Conservation (phyloP, 2,113 vertebrate genomes). For the Meleagris gallopavo region DNA sequence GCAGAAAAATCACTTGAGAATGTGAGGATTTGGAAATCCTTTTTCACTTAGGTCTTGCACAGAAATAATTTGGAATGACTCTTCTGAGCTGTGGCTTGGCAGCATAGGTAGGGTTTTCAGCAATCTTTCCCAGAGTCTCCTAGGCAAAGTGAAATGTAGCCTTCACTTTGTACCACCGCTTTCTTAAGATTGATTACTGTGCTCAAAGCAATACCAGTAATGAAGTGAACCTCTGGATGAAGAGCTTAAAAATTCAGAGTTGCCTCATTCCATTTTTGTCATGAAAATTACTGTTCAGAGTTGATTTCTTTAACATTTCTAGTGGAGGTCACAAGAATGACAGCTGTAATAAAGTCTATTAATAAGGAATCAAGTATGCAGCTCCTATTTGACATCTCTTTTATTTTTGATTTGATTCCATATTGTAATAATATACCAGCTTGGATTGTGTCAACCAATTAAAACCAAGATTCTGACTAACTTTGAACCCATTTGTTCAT, state of each 20-base stretch:
- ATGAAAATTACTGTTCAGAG: not conserved
- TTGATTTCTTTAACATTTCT: constrained; percentile 19
- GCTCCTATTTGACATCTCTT: not conserved
- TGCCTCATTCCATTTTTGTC: not conserved
- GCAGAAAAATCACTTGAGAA: constrained; percentile 20
- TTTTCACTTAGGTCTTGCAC: not conserved
- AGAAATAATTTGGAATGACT: not conserved
- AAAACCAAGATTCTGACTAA: not conserved
- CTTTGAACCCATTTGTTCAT: constrained; percentile 33
- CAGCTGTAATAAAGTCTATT: constrained; percentile 8
- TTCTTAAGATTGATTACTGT: not conserved
- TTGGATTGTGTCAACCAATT: constrained; percentile 53
- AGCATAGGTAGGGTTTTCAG: not conserved
- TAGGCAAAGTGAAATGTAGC: not conserved
- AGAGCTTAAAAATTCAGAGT: not conserved
- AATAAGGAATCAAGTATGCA: constrained; percentile 2
- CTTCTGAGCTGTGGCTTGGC: not conserved
- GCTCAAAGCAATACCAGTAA: not conserved
- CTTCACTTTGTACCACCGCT: not conserved
- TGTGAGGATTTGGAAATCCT: not conserved
- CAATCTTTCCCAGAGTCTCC: not conserved
- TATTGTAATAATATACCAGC: not conserved
- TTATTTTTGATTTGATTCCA: constrained; percentile 16
- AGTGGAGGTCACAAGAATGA: constrained; percentile 18
- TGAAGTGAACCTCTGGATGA: not conserved